Conservation (phyloP, 2,888 invertebrate genomes). For the Epirrita christyi region DNA sequence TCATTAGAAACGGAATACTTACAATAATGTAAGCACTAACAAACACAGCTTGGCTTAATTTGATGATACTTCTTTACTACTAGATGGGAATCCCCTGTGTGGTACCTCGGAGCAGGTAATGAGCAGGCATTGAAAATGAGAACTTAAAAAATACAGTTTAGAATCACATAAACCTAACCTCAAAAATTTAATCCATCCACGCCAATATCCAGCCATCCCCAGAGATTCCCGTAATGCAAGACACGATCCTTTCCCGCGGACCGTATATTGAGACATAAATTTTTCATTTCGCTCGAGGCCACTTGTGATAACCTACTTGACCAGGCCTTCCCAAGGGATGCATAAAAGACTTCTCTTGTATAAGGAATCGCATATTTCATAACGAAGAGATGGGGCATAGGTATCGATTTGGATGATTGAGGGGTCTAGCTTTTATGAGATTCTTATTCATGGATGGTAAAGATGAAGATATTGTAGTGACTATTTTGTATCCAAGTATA, state of each 20-base stretch:
- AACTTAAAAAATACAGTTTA: no score
- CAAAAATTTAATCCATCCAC: slow-evolving; percentile 34
- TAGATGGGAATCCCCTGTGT: no score
- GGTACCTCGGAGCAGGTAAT: no score
- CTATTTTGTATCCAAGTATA: background rate
- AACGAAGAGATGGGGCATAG: slow-evolving; percentile 59
- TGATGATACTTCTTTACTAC: no score
- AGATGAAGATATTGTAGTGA: slow-evolving; percentile 2
- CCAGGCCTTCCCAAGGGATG: slow-evolving; percentile 77
- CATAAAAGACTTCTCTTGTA: slow-evolving; percentile 83
- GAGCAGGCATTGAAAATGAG: no score
- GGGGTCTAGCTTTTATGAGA: slow-evolving; percentile 17
- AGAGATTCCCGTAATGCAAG: slow-evolving; percentile 65
- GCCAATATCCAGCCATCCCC: slow-evolving; percentile 50
- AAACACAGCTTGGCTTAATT: no score
- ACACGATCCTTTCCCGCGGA: slow-evolving; percentile 62
- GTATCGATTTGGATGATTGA: slow-evolving; percentile 40
- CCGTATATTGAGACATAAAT: slow-evolving; percentile 83
- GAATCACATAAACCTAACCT: slow-evolving; percentile 9
- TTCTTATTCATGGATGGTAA: slow-evolving; percentile 25
- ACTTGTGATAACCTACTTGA: slow-evolving; percentile 83
- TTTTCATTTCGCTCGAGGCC: slow-evolving; percentile 81
- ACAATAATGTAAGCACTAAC: no score
- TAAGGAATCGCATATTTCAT: slow-evolving; percentile 85
- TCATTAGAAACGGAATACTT: no score